Percentiles rank a stretch among this genome's conserved stretches.
Evolutionary conservation across 2,797 vertebrate species (phyloP).

Genomic region (Florisuga fusca): DNA sequence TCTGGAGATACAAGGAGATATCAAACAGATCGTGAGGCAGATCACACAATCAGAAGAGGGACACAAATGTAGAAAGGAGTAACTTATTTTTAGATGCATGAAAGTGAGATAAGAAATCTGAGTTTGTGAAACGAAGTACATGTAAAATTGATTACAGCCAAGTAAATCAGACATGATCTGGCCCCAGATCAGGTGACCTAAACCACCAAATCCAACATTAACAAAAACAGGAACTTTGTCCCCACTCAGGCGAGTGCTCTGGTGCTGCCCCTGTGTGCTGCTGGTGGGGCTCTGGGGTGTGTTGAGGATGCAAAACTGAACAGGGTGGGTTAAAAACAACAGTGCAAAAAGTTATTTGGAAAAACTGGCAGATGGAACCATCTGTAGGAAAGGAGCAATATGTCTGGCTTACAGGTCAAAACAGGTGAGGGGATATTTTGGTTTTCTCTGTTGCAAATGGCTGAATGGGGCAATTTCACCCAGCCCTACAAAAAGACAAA

Average conservation of each 20-base stretch:
- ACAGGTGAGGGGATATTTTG: not conserved
- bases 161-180: not conserved
- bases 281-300: not conserved
- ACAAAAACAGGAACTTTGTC: constrained; percentile 39
- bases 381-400: not conserved
- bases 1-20: constrained; percentile 75
- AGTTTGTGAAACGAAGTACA: not conserved
- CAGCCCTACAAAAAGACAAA: not conserved
- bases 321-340: constrained; percentile 48
- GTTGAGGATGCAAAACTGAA: not conserved
- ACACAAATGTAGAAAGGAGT: not conserved
- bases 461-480: not conserved
- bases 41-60: not conserved
- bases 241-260: not conserved
- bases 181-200: not conserved
- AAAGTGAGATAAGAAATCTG: not conserved
- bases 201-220: not conserved
- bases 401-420: not conserved
- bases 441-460: not conserved
- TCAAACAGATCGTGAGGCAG: not conserved
- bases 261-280: not conserved
- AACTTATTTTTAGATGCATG: not conserved
- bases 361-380: constrained; percentile 21
- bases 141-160: not conserved
- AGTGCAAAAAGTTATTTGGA: not conserved